Evolutionary conservation across 2,888 invertebrate genomes (phyloP).

Genomic region (Tetropium fuscum): DNA sequence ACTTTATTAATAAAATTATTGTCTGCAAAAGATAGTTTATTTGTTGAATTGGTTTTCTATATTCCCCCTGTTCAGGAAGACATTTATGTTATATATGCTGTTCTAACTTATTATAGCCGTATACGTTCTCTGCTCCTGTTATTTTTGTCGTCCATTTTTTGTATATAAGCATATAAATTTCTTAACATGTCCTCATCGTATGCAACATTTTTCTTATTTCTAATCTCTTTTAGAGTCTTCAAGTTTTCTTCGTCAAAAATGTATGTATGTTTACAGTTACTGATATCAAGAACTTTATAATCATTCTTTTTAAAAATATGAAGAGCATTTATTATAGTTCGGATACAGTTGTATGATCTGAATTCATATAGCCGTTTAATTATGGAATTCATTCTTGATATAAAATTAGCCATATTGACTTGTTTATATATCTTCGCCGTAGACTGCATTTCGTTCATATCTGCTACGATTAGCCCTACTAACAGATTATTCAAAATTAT

Average conservation of each 20-base stretch:
- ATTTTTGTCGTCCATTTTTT: background rate
- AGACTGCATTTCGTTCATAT: constrained; percentile 49
- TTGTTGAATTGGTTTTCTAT: no score
- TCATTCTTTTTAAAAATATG: constrained; percentile 36
- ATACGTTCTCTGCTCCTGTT: background rate
- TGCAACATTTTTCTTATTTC: constrained; percentile 25
- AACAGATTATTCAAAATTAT: constrained; percentile 52
- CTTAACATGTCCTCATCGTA: constrained; percentile 15
- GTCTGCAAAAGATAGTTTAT: no score
- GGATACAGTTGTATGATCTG: constrained; percentile 25
- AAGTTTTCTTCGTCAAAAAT: constrained; percentile 43
- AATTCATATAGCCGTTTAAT: constrained; percentile 37
- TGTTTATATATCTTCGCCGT: constrained; percentile 45
- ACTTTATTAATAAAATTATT: no score
- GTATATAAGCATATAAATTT: constrained; percentile 5
- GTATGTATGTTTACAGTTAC: constrained; percentile 9
- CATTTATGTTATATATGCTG: no score
- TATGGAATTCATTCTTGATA: constrained; percentile 43
- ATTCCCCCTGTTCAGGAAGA: no score
- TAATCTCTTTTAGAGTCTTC: constrained; percentile 36
- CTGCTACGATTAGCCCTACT: constrained; percentile 51
- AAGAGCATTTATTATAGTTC: constrained; percentile 28
- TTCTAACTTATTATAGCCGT: background rate
- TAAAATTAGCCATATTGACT: constrained; percentile 46
- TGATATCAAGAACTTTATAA: constrained; percentile 31